Percentiles rank a stretch among this genome's conserved stretches.
These are phyloP conservation scores for Raphicerus campestris DNA, from an alignment of 2,113 vertebrate genomes.

Conservation along the genomic window DNA sequence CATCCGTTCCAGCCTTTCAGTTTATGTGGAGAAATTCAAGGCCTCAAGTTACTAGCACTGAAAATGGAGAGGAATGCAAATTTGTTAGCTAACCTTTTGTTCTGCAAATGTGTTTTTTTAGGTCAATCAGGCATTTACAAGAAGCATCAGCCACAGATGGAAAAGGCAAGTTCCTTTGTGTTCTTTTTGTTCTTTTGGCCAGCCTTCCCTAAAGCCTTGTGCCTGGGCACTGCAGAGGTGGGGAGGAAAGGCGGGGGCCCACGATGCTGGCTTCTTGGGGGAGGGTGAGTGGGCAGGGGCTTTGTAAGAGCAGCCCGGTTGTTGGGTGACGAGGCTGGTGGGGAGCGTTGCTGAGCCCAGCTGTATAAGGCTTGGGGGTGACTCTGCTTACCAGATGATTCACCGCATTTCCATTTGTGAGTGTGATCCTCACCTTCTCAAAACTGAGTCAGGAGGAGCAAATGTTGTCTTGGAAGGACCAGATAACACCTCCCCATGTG, in stretches of 20 bases:
- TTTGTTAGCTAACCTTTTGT: slow-evolving; percentile 13
- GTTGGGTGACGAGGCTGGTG: neutral
- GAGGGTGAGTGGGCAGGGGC: neutral
- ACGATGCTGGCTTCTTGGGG: too few species aligned
- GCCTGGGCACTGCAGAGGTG: neutral
- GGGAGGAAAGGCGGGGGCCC: neutral
- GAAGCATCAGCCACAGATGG: slow-evolving; percentile 91
- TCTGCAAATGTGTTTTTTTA: slow-evolving; percentile 67
- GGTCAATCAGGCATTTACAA: slow-evolving; percentile 92
- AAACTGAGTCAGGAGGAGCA: slow-evolving; percentile 15
- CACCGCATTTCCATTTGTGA: neutral
- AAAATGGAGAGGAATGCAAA: neutral
- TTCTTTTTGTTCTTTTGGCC: neutral
- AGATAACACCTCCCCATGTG: neutral
- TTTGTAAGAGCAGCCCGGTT: neutral
- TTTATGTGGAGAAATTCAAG: neutral
- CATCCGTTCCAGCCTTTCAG: neutral
- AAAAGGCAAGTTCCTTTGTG: slow-evolving; percentile 82
- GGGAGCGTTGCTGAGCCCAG: rapidly evolving
- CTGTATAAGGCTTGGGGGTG: neutral
- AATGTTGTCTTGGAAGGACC: neutral
- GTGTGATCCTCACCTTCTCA: neutral
- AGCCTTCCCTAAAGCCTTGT: neutral
- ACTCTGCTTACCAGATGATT: neutral
- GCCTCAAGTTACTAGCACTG: neutral